These are phyloP conservation scores for Bubalus kerabau DNA, from an alignment of 2,113 vertebrate species.

Conservation along the genomic window DNA sequence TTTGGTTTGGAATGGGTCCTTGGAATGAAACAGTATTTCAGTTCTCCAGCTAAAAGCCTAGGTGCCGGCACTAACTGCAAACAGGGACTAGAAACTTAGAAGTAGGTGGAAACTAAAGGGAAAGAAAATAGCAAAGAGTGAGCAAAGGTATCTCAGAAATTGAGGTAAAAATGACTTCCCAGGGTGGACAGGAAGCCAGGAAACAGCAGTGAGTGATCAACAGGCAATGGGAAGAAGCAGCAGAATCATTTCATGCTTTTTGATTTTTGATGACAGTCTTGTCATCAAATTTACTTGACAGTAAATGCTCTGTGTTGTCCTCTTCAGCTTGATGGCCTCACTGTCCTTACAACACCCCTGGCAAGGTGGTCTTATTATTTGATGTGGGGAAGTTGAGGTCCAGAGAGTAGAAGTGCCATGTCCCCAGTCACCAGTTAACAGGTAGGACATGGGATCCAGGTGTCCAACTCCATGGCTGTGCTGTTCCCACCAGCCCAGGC, in stretches of 20 bases:
- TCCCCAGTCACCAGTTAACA: not conserved
- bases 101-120: not conserved
- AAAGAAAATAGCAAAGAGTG: not conserved
- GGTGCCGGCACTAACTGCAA: not conserved
- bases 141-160: not conserved
- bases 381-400: not conserved
- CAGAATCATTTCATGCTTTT: not conserved
- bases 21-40: not conserved
- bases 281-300: too few relatives aligned
- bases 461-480: not conserved
- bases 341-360: not conserved
- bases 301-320: not conserved
- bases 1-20: not conserved
- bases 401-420: not conserved
- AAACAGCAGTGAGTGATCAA: not conserved
- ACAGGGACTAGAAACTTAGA: not conserved
- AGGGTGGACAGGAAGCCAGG: not conserved
- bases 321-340: not conserved
- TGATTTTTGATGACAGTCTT: not conserved
- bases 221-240: not conserved
- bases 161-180: not conserved
- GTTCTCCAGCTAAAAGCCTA: not conserved
- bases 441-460: not conserved
- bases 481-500: not conserved
- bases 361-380: not conserved